phyloP scores from a whole-genome alignment of 2,888 invertebrate species.

The Folsomia manolachei region DNA sequence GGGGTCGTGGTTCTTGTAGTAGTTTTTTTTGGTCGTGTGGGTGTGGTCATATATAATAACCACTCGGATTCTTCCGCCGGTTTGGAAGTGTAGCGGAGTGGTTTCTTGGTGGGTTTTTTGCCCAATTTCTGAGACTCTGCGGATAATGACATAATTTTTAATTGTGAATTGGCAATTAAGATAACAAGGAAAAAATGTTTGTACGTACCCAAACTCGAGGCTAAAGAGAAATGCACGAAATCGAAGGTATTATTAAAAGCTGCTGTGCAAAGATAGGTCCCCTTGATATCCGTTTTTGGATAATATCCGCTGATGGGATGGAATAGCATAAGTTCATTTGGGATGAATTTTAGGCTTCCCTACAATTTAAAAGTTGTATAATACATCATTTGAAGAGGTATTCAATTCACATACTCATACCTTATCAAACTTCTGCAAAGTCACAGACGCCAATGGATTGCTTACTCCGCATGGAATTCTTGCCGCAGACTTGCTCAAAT shows the following conservation, averaged over 20 bases:
- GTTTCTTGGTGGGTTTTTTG: not conserved
- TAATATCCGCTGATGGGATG: slow-evolving; percentile 46
- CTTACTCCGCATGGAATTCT: slow-evolving; percentile 47
- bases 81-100: not conserved
- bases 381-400: not conserved
- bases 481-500: slow-evolving; percentile 38
- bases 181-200: too few species aligned
- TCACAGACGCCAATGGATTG: slow-evolving; percentile 44
- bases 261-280: slow-evolving; percentile 45
- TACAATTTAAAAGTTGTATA: slow-evolving; percentile 14
- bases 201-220: not conserved
- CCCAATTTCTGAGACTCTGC: not conserved
- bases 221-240: slow-evolving; percentile 40
- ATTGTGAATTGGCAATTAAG: too few species aligned
- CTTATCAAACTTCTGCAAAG: slow-evolving; percentile 43
- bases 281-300: slow-evolving; percentile 37
- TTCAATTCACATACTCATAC: slow-evolving; percentile 23
- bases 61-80: slow-evolving; percentile 37
- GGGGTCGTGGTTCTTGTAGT: not conserved
- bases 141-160: too few species aligned
- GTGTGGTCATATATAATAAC: slow-evolving; percentile 26
- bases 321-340: slow-evolving; percentile 42
- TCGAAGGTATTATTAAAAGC: slow-evolving; percentile 39
- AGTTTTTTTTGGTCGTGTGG: too few species aligned
- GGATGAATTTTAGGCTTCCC: slow-evolving; percentile 41